Evolutionary conservation across 1,140 invertebrate genomes (phyloP).

Genomic region (honey bee (Apis mellifera)): Amel_HAv3.1 CM009942.2:9280001-9280500

Average conservation of each 20-base stretch:
- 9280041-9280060: not conserved
- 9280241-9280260: not conserved
- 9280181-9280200: not conserved
- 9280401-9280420: too few species aligned
- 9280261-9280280: not conserved
- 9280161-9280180: constrained; percentile 11
- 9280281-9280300: not conserved
- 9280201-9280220: not conserved
- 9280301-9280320: not conserved
- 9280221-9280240: constrained; percentile 9
- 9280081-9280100: not conserved
- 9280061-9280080: not conserved
- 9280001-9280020: not conserved
- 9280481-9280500: not conserved
- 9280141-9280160: not conserved
- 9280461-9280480: constrained; percentile 7
- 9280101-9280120: not conserved
- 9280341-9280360: constrained; percentile 8
- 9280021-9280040: too few species aligned
- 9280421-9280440: constrained; percentile 1
- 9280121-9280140: constrained; percentile 1
- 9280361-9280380: not conserved
- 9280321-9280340: constrained; percentile 22
- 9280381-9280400: not conserved
- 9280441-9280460: not conserved